A percentile compares a stretch with the other conserved stretches of the same genome.
Conservation (phyloP, 2,888 invertebrate species). For the Craniophora ligustri region DNA sequence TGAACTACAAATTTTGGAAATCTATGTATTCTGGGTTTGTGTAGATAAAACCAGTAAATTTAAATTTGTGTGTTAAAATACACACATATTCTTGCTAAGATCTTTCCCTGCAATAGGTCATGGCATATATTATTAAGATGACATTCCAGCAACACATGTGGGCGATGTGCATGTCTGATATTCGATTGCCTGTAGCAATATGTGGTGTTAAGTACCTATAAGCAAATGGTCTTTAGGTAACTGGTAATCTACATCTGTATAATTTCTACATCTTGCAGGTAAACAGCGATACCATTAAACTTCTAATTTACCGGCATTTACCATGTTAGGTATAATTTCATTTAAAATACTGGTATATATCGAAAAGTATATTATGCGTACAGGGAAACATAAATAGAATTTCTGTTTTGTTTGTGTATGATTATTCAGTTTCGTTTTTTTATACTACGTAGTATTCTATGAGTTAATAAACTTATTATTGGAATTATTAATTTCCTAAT, state of each 20-base stretch:
- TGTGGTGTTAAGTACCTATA: background rate
- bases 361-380: too few relatives aligned
- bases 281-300: background rate
- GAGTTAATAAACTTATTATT: too few relatives aligned
- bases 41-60: background rate
- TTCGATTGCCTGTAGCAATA: background rate
- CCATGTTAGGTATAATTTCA: too few relatives aligned
- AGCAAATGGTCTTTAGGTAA: background rate
- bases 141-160: constrained; percentile 29
- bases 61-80: constrained; percentile 12
- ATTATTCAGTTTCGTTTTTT: too few relatives aligned
- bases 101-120: constrained; percentile 38
- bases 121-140: constrained; percentile 23
- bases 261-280: background rate
- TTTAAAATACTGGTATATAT: too few relatives aligned
- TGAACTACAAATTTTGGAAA: constrained; percentile 16
- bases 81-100: constrained; percentile 24
- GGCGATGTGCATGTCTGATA: constrained; percentile 11
- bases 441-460: too few relatives aligned
- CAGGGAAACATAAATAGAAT: too few relatives aligned
- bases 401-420: too few relatives aligned
- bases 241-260: background rate
- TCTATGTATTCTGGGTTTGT: constrained; percentile 1
- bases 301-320: background rate
- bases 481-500: too few relatives aligned